Percentiles rank a stretch among this genome's conserved stretches.
These are phyloP conservation scores for Cranoglanis bouderius DNA, from an alignment of 2,113 vertebrate species.

Conservation along the genomic window DNA sequence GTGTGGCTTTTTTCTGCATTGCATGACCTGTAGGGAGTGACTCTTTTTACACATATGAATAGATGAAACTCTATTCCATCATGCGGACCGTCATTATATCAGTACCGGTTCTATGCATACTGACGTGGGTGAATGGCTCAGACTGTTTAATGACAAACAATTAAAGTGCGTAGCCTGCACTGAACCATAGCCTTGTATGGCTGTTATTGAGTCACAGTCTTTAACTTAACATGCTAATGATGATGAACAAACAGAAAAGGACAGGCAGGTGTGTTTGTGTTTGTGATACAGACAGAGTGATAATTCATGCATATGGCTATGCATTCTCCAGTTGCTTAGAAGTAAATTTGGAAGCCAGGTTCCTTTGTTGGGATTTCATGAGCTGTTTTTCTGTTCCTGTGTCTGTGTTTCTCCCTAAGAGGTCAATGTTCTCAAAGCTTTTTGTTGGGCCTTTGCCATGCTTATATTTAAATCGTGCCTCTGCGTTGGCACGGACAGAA, in stretches of 20 bases:
- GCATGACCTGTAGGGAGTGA: background rate
- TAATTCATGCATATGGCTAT: slow-evolving; percentile 23
- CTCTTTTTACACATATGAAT: background rate
- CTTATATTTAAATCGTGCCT: slow-evolving; percentile 52
- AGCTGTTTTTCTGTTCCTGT: slow-evolving; percentile 38
- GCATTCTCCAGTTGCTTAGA: slow-evolving; percentile 17
- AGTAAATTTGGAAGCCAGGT: background rate
- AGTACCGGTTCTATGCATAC: background rate
- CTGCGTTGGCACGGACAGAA: slow-evolving; percentile 26
- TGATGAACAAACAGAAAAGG: slow-evolving; percentile 32
- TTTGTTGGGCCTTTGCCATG: slow-evolving; percentile 41
- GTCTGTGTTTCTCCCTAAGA: slow-evolving; percentile 19
- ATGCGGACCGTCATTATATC: background rate
- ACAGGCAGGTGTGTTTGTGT: slow-evolving; percentile 36
- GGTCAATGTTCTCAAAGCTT: slow-evolving; percentile 23
- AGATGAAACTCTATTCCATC: slow-evolving; percentile 21
- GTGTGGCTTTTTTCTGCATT: background rate
- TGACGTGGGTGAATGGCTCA: background rate
- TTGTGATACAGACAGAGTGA: slow-evolving; percentile 2
- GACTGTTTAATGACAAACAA: slow-evolving; percentile 29
- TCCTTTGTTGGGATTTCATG: slow-evolving; percentile 34
- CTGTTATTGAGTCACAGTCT: background rate
- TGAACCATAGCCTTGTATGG: background rate
- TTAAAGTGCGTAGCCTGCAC: background rate
- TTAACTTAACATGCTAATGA: background rate